phyloP scores from a whole-genome alignment of 2,888 invertebrate genomes.

The Galeruca laticollis region DNA sequence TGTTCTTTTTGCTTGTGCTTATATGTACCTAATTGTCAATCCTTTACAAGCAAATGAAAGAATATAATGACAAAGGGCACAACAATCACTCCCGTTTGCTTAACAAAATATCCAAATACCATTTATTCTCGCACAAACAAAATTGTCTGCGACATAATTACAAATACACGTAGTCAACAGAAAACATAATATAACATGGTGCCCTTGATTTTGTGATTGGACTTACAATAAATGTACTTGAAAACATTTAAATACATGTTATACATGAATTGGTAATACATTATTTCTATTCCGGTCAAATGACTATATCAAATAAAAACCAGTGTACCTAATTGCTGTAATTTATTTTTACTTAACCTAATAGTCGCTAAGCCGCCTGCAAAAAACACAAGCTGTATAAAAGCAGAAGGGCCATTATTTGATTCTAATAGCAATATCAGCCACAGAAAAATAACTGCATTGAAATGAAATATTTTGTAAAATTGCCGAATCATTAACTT shows the following conservation, averaged over 20 bases:
- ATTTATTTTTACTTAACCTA: too few relatives aligned
- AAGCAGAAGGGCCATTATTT: neutral
- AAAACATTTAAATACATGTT: neutral
- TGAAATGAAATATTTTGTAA: neutral
- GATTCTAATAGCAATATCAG: neutral
- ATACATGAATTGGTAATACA: neutral
- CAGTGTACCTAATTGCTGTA: neutral
- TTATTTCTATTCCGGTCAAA: neutral
- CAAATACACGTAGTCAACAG: neutral
- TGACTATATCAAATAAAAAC: neutral
- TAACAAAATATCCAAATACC: too few relatives aligned
- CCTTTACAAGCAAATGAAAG: too few relatives aligned
- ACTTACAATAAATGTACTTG: neutral
- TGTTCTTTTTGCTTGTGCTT: too few relatives aligned
- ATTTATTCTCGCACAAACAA: too few relatives aligned
- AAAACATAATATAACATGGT: neutral
- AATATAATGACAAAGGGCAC: too few relatives aligned
- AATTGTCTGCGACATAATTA: too few relatives aligned
- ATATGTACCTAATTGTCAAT: too few relatives aligned
- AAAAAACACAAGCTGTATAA: slow-evolving; percentile 1
- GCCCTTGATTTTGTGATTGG: neutral
- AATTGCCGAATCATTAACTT: neutral
- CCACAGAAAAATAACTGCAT: neutral
- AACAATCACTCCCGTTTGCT: too few relatives aligned
- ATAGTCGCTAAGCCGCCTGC: neutral